Conservation (phyloP, 2,113 vertebrate species). For the Oryzias curvinotus region DNA sequence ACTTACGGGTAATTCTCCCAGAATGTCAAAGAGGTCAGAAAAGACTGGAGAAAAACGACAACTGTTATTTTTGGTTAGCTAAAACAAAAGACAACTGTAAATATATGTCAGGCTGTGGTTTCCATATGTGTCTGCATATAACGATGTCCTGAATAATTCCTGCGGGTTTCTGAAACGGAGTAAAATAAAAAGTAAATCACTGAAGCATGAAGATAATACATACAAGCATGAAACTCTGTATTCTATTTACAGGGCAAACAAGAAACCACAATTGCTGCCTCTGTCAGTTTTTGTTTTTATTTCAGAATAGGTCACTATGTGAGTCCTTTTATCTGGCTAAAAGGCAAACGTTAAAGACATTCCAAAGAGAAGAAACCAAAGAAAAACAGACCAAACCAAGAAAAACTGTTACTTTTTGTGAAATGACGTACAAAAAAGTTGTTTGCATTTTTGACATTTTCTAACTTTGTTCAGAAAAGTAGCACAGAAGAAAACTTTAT, state of each 20-base stretch:
- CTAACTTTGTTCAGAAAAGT: neutral
- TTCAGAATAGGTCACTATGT: neutral
- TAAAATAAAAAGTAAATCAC: neutral
- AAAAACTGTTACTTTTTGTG: too few relatives aligned
- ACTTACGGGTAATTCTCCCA: too few relatives aligned
- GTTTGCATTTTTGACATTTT: neutral
- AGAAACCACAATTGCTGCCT: neutral
- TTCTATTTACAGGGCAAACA: neutral
- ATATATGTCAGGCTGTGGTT: neutral
- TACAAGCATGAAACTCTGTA: neutral
- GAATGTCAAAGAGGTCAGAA: neutral
- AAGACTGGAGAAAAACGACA: neutral
- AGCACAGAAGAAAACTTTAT: neutral
- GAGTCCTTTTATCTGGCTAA: conserved; percentile 3
- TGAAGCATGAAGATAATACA: neutral
- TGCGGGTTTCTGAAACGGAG: neutral
- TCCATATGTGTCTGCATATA: conserved; percentile 1
- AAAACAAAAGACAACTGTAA: conserved; percentile 1
- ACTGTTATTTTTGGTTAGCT: neutral
- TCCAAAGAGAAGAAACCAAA: neutral
- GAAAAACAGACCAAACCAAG: neutral
- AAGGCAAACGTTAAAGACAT: neutral
- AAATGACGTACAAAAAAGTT: too few relatives aligned
- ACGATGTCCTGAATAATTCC: conserved; percentile 9
- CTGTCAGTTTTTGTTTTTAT: neutral